Evolutionary conservation across 2,113 vertebrate species (phyloP).

Genomic region (Xenotilapia longispinis): DNA sequence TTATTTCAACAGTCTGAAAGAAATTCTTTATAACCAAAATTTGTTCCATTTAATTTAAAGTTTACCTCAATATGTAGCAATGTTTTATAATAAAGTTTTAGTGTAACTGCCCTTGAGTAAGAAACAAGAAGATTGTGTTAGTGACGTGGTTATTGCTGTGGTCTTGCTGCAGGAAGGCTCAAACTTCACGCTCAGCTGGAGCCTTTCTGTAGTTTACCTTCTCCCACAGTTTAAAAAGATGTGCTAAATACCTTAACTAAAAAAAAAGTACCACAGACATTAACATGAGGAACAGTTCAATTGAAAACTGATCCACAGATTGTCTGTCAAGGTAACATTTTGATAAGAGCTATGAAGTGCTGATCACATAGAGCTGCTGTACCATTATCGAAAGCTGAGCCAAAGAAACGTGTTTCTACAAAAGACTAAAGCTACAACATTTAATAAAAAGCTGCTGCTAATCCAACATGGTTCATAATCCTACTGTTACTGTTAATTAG

Average conservation of each 20-base stretch:
- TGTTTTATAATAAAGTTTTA: background rate
- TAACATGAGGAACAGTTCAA: background rate
- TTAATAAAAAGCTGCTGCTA: background rate
- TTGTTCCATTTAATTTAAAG: background rate
- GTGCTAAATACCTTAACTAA: background rate
- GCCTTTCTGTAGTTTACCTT: background rate
- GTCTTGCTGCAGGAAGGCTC: background rate
- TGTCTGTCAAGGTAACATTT: background rate
- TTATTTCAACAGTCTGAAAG: background rate
- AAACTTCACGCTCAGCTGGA: background rate
- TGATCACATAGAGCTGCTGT: background rate
- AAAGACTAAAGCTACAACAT: background rate
- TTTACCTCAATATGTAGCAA: background rate
- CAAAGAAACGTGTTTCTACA: rapidly evolving
- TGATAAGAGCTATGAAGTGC: rapidly evolving
- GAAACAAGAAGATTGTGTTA: background rate
- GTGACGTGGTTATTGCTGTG: background rate
- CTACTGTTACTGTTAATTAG: background rate
- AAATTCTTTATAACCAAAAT: rapidly evolving
- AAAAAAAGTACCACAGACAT: background rate
- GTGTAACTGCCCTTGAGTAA: background rate
- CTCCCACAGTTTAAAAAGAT: background rate
- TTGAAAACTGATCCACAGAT: background rate
- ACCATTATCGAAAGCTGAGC: background rate
- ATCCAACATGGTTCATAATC: background rate